phyloP scores from a whole-genome alignment of 2,113 vertebrate genomes.

The Neoarius graeffei region DNA sequence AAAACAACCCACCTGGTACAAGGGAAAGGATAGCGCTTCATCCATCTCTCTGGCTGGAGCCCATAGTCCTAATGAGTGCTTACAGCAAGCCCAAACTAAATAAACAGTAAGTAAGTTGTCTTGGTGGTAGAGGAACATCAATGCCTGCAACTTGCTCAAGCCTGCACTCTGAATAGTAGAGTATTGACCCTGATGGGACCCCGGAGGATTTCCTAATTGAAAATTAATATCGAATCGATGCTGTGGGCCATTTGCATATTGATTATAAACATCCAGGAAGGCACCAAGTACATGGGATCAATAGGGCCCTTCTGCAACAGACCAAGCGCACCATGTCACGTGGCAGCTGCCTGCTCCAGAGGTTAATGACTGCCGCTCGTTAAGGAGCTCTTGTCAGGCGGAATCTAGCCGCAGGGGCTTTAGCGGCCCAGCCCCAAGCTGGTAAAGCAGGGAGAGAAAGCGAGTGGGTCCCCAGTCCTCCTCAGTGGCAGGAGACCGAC shows the following conservation, averaged over 20 bases:
- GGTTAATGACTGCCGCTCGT: slow-evolving; percentile 81
- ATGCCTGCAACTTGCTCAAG: slow-evolving; percentile 78
- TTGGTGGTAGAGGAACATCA: slow-evolving; percentile 76
- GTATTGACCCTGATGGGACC: slow-evolving; percentile 96
- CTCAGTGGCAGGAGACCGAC: not conserved
- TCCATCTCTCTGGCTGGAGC: slow-evolving; percentile 74
- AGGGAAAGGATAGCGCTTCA: slow-evolving; percentile 63
- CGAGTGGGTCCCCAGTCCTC: slow-evolving; percentile 13
- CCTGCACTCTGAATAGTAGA: slow-evolving; percentile 86
- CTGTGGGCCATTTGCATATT: slow-evolving; percentile 98
- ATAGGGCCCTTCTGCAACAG: slow-evolving; percentile 86
- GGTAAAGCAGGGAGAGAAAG: slow-evolving; percentile 48
- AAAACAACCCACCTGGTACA: slow-evolving; percentile 25
- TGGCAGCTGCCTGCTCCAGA: slow-evolving; percentile 70
- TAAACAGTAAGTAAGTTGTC: slow-evolving; percentile 87
- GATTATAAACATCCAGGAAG: slow-evolving; percentile 99
- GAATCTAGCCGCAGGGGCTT: slow-evolving; percentile 69
- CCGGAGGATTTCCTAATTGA: slow-evolving; percentile 99
- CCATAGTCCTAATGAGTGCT: slow-evolving; percentile 75
- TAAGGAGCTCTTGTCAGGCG: slow-evolving; percentile 78
- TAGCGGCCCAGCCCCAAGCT: slow-evolving; percentile 55
- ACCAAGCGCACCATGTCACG: slow-evolving; percentile 78
- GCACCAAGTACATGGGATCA: slow-evolving; percentile 94
- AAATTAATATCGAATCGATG: slow-evolving; percentile 99
- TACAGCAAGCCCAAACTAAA: slow-evolving; percentile 78